These are phyloP conservation scores for Ametastegia equiseti DNA, from an alignment of 2,888 invertebrate species.

Conservation along the genomic window DNA sequence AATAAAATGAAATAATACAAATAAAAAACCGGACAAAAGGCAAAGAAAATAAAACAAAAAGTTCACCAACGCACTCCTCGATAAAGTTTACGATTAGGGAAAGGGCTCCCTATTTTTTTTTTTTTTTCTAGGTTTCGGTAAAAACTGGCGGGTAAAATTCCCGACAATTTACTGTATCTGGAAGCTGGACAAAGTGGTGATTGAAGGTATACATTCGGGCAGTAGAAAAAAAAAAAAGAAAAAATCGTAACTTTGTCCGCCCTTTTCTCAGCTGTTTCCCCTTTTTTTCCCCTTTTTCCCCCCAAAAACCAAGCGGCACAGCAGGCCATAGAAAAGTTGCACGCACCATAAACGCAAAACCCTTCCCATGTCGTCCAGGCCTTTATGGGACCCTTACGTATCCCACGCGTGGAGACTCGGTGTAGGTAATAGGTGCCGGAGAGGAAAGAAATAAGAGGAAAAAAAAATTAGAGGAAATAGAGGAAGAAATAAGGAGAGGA, in stretches of 20 bases:
- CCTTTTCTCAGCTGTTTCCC: not conserved
- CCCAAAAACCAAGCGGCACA: too few species aligned
- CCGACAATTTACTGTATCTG: not conserved
- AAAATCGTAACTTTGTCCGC: not conserved
- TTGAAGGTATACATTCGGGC: not conserved
- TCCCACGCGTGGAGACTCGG: not conserved
- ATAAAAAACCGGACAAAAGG: not conserved
- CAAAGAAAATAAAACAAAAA: not conserved
- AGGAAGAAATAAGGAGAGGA: not conserved
- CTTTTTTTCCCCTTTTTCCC: too few species aligned
- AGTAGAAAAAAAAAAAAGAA: not conserved
- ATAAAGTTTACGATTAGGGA: not conserved
- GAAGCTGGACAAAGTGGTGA: conserved; percentile 14
- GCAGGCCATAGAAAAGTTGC: conserved; percentile 54
- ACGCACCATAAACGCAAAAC: conserved; percentile 58
- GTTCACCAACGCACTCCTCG: not conserved
- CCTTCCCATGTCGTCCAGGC: conserved; percentile 56
- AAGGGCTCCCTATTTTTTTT: too few species aligned
- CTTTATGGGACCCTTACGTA: conserved; percentile 56
- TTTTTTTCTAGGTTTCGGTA: not conserved
- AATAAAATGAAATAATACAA: not conserved
- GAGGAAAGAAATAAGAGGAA: not conserved
- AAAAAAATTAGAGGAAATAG: not conserved
- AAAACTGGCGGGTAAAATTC: too few species aligned
- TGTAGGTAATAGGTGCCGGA: not conserved